Evolutionary conservation across 92 coral and sea anemone species (phyloP), one percentile per base, ranked within the genome.

Genomic region (Scolanthus callimorphus): DNA sequence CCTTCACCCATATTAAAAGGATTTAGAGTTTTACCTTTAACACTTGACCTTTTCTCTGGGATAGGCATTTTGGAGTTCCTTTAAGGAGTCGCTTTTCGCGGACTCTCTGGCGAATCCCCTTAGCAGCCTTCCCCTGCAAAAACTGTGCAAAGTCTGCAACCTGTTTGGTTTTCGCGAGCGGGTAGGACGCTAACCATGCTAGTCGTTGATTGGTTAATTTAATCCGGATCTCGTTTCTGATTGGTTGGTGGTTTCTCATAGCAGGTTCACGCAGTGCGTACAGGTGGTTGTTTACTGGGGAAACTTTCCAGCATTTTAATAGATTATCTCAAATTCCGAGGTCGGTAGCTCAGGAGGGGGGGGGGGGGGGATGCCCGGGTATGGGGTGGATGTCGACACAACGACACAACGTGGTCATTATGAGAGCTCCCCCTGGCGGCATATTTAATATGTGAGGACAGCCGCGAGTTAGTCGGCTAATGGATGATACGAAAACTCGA

Each of bases 11-110:
- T n/a, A n/a, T n/a, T n/a, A n/a, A n/a, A n/a, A n/a, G n/a, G n/a
- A n/a, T n/a, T n/a, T n/a, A n/a, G n/a, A n/a, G 20, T 44, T 1
- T 74, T 85, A 85, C 94, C 88, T 81, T 85, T 69, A 1, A 84
- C 76, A 37, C 81, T 70, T 27, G 81, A 54, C 31, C 78, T 34
- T 25, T 73, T 70, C 52, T 85, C 94, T 12, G 94, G 94, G 31
- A 81, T 76, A 29, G 94, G 94, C 94, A 85, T 85, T 75, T 55
- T 55, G 63, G n/a, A 37, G 39, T 25, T 37, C 55, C 62, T 52
- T 19, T 22, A 38, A 13, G 51, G 31, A 10, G 13, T 17, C 39
- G 19, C 30, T 39, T 34, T 29, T 1, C 51, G 73, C 73, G 73
- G 51, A 52, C 57, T 65, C 60, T 30, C 51, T 21, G 54, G 52